Evolutionary conservation across 2,113 vertebrate species (phyloP).

Genomic region (Macroglossus sobrinus): DNA sequence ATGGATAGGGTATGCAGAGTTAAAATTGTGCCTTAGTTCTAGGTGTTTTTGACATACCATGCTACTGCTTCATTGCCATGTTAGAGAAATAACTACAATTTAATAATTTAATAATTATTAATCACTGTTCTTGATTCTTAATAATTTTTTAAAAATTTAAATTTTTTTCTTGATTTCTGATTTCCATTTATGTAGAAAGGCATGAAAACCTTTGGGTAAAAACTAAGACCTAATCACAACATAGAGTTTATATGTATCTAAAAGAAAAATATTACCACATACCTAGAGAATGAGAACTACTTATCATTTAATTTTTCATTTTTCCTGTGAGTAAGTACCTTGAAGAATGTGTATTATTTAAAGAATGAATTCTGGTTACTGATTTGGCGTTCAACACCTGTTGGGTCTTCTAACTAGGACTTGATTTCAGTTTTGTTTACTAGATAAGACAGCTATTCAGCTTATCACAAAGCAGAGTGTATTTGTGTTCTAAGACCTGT

Average conservation of each 20-base stretch:
- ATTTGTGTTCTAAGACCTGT: neutral
- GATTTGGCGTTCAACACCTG: neutral
- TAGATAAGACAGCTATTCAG: neutral
- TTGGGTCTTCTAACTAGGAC: neutral
- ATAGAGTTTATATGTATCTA: neutral
- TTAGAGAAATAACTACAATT: neutral
- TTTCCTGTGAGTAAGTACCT: neutral
- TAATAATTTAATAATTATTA: too few relatives aligned
- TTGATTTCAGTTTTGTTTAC: neutral
- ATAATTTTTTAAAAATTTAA: neutral
- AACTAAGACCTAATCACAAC: neutral
- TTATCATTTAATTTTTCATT: neutral
- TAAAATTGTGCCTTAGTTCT: neutral
- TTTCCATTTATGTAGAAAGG: conserved; percentile 10
- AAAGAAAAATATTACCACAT: neutral
- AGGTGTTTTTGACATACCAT: neutral
- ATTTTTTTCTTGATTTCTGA: neutral
- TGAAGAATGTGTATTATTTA: conserved; percentile 7
- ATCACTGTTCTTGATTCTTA: neutral
- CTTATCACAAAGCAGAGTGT: neutral
- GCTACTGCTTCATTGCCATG: neutral
- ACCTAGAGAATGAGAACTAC: neutral
- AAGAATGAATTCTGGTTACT: neutral
- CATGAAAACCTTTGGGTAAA: neutral
- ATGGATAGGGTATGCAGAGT: neutral